A percentile compares a stretch with the other conserved stretches of the same genome.
Conservation (phyloP, 2,113 vertebrate genomes). For the Pantherophis guttatus region DNA sequence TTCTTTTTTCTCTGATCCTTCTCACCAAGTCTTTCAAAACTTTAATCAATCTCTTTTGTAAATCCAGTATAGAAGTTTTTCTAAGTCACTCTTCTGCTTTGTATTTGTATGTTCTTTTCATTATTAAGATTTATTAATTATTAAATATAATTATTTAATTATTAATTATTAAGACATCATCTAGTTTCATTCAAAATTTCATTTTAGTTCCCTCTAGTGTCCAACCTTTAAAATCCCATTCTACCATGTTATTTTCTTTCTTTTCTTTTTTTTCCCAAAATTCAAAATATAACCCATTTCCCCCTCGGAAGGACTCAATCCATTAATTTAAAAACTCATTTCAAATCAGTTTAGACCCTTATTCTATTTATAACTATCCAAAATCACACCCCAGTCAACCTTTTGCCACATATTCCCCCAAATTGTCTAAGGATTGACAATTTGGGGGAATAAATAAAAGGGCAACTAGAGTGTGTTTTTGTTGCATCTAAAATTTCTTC, state of each 20-base stretch:
- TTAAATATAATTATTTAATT: too few species aligned
- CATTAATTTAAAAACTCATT: not conserved
- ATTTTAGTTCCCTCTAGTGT: not conserved
- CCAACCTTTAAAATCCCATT: not conserved
- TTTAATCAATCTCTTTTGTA: too few species aligned
- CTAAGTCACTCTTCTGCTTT: not conserved
- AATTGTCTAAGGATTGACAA: not conserved
- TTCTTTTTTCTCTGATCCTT: too few species aligned
- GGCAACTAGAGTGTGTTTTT: too few species aligned
- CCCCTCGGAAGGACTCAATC: not conserved
- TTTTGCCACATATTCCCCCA: not conserved
- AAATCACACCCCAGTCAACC: not conserved
- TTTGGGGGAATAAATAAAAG: too few species aligned
- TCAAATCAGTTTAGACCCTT: not conserved
- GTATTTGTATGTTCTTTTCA: not conserved
- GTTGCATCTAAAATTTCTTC: not conserved
- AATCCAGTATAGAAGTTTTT: not conserved
- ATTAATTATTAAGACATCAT: not conserved
- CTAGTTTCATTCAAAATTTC: not conserved
- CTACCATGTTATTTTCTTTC: not conserved
- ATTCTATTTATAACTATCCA: not conserved
- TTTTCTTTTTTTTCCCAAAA: not conserved
- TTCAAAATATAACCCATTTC: not conserved
- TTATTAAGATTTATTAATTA: too few species aligned
- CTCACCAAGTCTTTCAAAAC: too few species aligned